Percentiles rank a stretch among this genome's conserved stretches.
Evolutionary conservation across 2,797 vertebrate genomes (phyloP).

Genomic region (Ceryle rudis): DNA sequence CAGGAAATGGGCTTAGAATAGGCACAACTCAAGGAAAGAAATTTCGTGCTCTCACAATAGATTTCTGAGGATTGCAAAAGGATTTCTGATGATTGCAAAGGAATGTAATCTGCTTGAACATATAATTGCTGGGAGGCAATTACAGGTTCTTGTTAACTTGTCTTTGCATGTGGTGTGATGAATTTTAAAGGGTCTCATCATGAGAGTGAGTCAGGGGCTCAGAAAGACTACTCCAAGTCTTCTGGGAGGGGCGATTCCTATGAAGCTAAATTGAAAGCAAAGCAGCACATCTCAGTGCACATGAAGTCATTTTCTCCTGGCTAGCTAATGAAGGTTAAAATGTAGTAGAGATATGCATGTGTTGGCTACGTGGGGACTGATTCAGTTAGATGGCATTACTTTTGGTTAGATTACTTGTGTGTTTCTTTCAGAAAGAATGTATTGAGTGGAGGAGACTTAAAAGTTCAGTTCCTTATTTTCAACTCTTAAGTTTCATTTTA

Average conservation of each 20-base stretch:
- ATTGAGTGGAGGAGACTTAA: background rate
- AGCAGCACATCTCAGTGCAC: background rate
- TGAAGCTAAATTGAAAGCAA: background rate
- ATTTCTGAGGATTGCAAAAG: background rate
- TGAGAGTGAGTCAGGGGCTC: background rate
- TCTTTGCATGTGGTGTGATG: background rate
- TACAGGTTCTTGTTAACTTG: background rate
- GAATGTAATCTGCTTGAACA: background rate
- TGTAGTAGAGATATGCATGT: background rate
- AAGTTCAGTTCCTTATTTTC: background rate
- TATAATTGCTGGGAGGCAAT: background rate
- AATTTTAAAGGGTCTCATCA: background rate
- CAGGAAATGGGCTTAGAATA: background rate
- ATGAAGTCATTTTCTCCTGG: background rate
- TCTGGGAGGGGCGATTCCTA: background rate
- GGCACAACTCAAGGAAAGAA: background rate
- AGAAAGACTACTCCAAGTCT: background rate
- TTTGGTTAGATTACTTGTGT: background rate
- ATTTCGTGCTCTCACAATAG: background rate
- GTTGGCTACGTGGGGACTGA: too few relatives aligned
- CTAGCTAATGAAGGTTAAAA: background rate
- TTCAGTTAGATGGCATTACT: background rate
- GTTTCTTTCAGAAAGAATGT: background rate
- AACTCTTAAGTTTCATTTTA: background rate
- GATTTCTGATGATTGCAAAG: background rate